A percentile compares a stretch with the other conserved stretches of the same genome.
These are phyloP conservation scores for Phyllotreta striolata DNA, from an alignment of 2,888 invertebrate genomes.

Conservation along the genomic window DNA sequence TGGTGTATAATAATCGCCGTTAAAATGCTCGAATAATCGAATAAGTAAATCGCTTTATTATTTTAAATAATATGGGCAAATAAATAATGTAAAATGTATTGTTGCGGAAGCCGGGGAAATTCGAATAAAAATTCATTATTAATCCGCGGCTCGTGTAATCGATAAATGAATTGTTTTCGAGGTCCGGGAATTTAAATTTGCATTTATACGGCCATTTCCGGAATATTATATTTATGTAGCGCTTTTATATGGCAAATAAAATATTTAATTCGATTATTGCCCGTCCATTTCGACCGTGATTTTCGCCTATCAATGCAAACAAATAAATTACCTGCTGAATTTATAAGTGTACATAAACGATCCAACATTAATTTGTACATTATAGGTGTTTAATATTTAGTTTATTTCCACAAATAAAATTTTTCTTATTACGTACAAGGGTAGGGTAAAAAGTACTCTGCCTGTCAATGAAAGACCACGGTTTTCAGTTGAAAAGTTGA, in stretches of 20 bases:
- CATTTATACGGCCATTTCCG: too few species aligned
- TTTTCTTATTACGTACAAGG: too few species aligned
- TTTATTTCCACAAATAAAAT: too few species aligned
- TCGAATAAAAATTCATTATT: conserved; percentile 16
- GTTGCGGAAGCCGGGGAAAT: conserved; percentile 4
- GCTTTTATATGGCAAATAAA: conserved; percentile 21
- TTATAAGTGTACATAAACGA: not conserved
- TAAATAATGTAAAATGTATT: conserved; percentile 1
- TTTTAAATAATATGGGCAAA: not conserved
- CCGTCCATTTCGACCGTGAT: conserved; percentile 16
- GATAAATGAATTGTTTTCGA: conserved; percentile 32
- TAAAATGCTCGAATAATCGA: too few species aligned
- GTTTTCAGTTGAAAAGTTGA: too few species aligned
- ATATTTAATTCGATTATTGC: conserved; percentile 33
- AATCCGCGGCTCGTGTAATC: conserved; percentile 4
- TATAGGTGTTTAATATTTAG: too few species aligned
- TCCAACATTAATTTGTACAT: too few species aligned
- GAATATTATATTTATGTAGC: conserved; percentile 29
- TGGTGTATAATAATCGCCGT: too few species aligned
- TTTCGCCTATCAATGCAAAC: too few species aligned
- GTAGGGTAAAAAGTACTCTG: too few species aligned
- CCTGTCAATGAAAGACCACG: too few species aligned
- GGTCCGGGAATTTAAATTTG: too few species aligned
- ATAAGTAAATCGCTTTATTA: not conserved
- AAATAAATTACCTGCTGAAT: conserved; percentile 24